phyloP scores from a whole-genome alignment of 1,140 invertebrate species.

The Drosophila gunungcola region DNA sequence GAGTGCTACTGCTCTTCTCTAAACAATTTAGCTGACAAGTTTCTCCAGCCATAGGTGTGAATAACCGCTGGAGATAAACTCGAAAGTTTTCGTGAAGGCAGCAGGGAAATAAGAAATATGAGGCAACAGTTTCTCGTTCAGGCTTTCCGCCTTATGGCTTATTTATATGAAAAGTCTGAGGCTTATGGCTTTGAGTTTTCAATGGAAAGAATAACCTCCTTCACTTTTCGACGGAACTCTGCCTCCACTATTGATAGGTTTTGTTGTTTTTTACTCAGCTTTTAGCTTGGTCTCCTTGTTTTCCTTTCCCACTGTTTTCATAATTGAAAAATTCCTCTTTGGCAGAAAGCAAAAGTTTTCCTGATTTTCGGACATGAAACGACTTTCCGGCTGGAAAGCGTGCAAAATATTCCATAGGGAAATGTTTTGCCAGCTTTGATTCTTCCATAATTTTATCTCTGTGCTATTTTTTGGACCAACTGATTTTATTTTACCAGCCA shows the following conservation, averaged over 20 bases:
- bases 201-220: neutral
- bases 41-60: conserved; percentile 63
- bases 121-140: conserved; percentile 16
- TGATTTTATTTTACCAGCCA: conserved; percentile 19
- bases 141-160: conserved; percentile 1
- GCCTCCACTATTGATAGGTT: conserved; percentile 20
- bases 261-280: conserved; percentile 4
- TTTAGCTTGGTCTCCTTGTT: conserved; percentile 3
- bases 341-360: conserved; percentile 25
- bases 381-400: conserved; percentile 46
- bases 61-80: conserved; percentile 62
- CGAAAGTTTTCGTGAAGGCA: conserved; percentile 23
- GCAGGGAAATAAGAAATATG: conserved; percentile 5
- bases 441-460: conserved; percentile 26
- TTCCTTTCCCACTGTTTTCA: conserved; percentile 17
- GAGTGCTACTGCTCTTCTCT: conserved; percentile 5
- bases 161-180: conserved; percentile 2
- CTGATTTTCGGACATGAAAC: conserved; percentile 22
- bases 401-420: conserved; percentile 50
- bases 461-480: conserved; percentile 18
- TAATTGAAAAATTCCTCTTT: conserved; percentile 41
- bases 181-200: neutral
- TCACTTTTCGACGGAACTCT: neutral
- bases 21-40: conserved; percentile 21
- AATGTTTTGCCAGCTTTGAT: conserved; percentile 36